Evolutionary conservation across 35 echinoderm and acorn worm genomes (phyloP).

Genomic region (Eucidaris tribuloides): DNA sequence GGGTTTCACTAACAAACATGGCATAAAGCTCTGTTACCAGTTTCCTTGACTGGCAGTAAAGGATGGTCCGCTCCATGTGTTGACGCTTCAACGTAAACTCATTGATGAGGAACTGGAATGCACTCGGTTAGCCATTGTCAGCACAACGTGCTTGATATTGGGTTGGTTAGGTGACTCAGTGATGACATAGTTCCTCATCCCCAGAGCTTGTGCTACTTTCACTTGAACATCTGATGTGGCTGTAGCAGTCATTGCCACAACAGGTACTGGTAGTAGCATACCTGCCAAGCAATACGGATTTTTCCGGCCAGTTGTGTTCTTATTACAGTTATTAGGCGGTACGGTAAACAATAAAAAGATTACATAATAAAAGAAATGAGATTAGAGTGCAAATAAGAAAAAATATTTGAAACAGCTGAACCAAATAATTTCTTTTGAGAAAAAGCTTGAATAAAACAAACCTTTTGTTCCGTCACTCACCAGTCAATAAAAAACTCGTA

Average conservation of each 20-base stretch:
- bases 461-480: no score
- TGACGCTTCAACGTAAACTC: neutral
- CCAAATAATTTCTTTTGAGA: no score
- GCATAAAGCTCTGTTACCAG: constrained; percentile 41
- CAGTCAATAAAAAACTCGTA: no score
- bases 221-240: constrained; percentile 6
- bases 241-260: constrained; percentile 33
- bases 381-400: no score
- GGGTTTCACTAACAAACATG: neutral
- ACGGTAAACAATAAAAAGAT: no score
- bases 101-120: neutral
- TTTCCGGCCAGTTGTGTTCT: no score
- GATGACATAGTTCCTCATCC: constrained; percentile 7
- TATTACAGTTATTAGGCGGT: no score
- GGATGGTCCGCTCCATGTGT: neutral
- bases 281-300: no score
- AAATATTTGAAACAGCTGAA: no score
- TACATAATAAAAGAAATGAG: no score
- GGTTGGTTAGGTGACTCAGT: neutral
- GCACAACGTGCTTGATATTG: constrained; percentile 35
- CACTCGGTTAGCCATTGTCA: neutral
- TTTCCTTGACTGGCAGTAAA: constrained; percentile 39
- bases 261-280: no score
- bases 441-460: no score
- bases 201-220: neutral